Base-by-base conservation (phyloP, 2,113 vertebrate genomes). In the Pituophis catenifer region DNA sequence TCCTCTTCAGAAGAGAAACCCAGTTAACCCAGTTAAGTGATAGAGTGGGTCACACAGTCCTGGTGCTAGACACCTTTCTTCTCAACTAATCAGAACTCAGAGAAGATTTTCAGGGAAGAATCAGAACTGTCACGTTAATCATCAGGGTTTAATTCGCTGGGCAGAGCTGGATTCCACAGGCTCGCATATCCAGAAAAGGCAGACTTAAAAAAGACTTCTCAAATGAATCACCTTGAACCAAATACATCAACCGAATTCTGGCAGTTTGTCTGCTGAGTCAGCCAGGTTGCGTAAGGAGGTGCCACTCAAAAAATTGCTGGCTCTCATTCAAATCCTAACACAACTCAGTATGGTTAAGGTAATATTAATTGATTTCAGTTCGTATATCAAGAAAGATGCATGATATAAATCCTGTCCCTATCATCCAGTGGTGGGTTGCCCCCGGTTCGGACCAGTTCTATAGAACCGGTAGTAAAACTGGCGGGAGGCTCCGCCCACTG, bases 331-430 rank as follows among this genome's bases (percentile, higher is more conserved):
- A 92, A 88, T 65, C 29, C 19, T 5, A 8, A n/a, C 33, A 52
- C 52, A 48, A 88, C 26, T 92, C 48, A 54, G 29, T 58, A 53
- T 48, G 33, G 48, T 29, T 52, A 52, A 58, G 26, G 38, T 53
- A 54, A 53, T 38, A 52, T 33, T 58, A 48, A 58, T 50, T 70
- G 57, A 92, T 92, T 92, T 92, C 86, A 70, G n/a, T 89, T 89
- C 44, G 23, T 62, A 33, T 3, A 54, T 48, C 24, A 92, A 89
- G 58, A n/a, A 5, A 75, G 52, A 53, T 0, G 0, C 2, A 89
- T 87, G 44, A 85, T 8, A 54, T 33, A 89, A 75, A 57, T 50
- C 89, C 92, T 58, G 0, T 59, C 91, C 50, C 92, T 33, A 21
- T 24, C 5, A 2, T 53, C 50, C 62, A 48, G 4, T 48, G 44